Base-by-base conservation (phyloP, 2,113 vertebrate genomes). In the Hyla sarda region DNA sequence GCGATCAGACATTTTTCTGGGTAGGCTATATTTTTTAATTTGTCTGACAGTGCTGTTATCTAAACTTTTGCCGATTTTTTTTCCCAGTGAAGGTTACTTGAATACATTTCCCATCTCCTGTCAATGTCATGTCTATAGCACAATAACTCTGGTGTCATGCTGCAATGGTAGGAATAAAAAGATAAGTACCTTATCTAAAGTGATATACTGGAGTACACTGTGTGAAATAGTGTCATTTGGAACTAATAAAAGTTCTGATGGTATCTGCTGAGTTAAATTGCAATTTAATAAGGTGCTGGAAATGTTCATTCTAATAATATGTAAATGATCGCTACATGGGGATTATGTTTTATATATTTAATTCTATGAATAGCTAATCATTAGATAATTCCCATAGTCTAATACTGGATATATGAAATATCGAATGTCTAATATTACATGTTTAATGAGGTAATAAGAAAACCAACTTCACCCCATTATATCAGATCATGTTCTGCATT, bases 111-210 rank as follows among this genome's bases (percentile, higher is more conserved):
- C 32, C 47, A 23, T 78, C 75, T 54, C 52, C 58, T 41, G 76
- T 79, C 76, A 79, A 79, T 60, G 76, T 79, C 76, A 79, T 58
- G 76, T 79, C 52, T 79, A 14, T 60, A 79, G 52, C 76, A 79
- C 25, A 79, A 79, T 79, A 60, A 52, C 54, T 79, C 76, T 60
- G 52, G 76, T 79, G 76, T 58, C 52, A 79, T 37, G 10, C 52
- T 2, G 30, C 52, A 79, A 58, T 79, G 52, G 76, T 34, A 79
- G 54, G 52, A 58, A 79, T 60, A 52, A 58, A 79, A 79, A 41
- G 76, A 79, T 79, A 79, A 79, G 76, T 79, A 79, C 76, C 76
- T 79, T 79, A 79, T 79, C 76, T 79, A 60, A 79, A 79, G 76
- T 58, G 52, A 79, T 58, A 60, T 21, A 79, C 76, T 60, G 76